These are phyloP conservation scores for Nematolebias whitei DNA, from an alignment of 2,113 vertebrate genomes.

Conservation along the genomic window DNA sequence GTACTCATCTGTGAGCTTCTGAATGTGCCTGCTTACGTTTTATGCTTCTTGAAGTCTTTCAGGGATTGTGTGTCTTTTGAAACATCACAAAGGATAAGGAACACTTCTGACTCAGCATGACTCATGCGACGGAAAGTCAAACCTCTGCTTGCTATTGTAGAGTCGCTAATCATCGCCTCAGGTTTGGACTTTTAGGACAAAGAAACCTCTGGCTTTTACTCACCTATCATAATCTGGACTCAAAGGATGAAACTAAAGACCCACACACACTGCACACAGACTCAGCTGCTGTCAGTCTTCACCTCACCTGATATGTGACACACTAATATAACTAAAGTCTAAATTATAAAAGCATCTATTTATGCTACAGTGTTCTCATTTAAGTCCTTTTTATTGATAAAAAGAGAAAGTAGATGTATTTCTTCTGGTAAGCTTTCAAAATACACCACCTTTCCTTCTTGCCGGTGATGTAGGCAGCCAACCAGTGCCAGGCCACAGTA, in stretches of 20 bases:
- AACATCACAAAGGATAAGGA: constrained; percentile 38
- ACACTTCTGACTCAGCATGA: constrained; percentile 47
- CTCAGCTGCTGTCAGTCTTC: too few relatives aligned
- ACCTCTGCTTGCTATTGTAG: background rate
- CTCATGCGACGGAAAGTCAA: constrained; percentile 38
- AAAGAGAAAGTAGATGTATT: constrained; percentile 45
- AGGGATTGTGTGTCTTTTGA: constrained; percentile 29
- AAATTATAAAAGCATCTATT: too few relatives aligned
- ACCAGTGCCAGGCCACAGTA: constrained; percentile 47
- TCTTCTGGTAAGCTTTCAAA: constrained; percentile 58
- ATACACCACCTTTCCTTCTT: constrained; percentile 13
- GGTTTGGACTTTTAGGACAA: constrained; percentile 29
- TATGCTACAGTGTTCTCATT: constrained; percentile 28
- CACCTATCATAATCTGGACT: constrained; percentile 15
- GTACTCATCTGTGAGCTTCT: too few relatives aligned
- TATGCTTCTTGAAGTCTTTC: constrained; percentile 14
- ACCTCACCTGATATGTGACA: too few relatives aligned
- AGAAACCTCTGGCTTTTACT: constrained; percentile 40
- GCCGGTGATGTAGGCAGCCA: constrained; percentile 49
- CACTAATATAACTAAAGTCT: background rate
- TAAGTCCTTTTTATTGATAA: constrained; percentile 36
- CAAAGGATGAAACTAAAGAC: constrained; percentile 27
- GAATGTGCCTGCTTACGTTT: constrained; percentile 6
- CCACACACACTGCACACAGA: too few relatives aligned
- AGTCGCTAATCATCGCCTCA: constrained; percentile 31